Evolutionary conservation across 1,140 invertebrate species (phyloP).

Genomic region (Anoplophora glabripennis): DNA sequence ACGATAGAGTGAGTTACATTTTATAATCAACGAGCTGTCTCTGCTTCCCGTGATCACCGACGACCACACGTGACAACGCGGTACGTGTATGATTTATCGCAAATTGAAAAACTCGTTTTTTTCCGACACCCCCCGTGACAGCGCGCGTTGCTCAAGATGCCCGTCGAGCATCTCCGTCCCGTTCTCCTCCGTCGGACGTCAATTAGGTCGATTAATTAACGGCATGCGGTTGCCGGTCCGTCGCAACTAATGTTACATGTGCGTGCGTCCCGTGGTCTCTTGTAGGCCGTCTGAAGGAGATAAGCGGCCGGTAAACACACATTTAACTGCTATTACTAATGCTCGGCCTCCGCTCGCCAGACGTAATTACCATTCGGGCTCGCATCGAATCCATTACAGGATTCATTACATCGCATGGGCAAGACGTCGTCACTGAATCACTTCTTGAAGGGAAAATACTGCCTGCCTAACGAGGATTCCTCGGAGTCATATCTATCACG

Average conservation of each 20-base stretch:
- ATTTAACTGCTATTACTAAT: conserved; percentile 25
- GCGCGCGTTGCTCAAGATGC: too few relatives aligned
- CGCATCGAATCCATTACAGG: conserved; percentile 10
- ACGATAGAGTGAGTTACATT: too few relatives aligned
- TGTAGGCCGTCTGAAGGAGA: conserved; percentile 11
- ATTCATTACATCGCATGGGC: too few relatives aligned
- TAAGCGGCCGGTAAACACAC: conserved; percentile 23
- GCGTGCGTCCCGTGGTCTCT: conserved; percentile 23
- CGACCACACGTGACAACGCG: too few relatives aligned
- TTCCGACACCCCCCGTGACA: too few relatives aligned
- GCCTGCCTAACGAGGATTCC: not conserved
- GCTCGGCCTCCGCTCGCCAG: conserved; percentile 14
- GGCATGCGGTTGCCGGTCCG: conserved; percentile 10
- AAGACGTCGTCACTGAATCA: too few relatives aligned
- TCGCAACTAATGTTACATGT: conserved; percentile 21
- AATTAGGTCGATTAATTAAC: conserved; percentile 21
- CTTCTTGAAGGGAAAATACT: not conserved
- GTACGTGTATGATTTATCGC: too few relatives aligned
- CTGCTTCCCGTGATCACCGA: too few relatives aligned
- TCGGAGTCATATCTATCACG: not conserved
- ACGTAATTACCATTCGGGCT: conserved; percentile 20
- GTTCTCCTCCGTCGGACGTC: not conserved
- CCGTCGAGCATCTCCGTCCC: not conserved
- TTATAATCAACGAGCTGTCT: too few relatives aligned
- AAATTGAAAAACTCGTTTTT: too few relatives aligned